Conservation (phyloP, 1,140 invertebrate species). For the Zaprionus ghesquierei region DNA sequence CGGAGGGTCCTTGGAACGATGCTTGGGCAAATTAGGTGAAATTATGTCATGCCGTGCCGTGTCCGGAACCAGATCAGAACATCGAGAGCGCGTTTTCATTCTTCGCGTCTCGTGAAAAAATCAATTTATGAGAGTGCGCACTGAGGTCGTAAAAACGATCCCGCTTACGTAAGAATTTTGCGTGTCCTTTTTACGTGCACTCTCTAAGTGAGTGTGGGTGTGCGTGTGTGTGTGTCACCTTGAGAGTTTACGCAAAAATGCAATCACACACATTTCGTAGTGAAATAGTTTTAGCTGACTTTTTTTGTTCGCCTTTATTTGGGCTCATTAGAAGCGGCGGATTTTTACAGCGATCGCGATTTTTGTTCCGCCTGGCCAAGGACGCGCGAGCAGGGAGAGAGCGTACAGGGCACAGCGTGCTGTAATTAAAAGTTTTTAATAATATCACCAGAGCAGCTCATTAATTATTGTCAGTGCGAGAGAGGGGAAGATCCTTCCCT, state of each 20-base stretch:
- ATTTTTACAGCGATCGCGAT: constrained; percentile 16
- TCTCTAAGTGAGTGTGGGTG: neutral
- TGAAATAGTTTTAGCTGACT: constrained; percentile 48
- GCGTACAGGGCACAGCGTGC: neutral
- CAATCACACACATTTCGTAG: constrained; percentile 21
- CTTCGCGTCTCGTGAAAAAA: constrained; percentile 48
- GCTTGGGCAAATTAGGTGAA: constrained; percentile 74
- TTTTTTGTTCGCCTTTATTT: constrained; percentile 55
- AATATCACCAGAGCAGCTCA: constrained; percentile 59
- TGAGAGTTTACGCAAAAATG: constrained; percentile 75
- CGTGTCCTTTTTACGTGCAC: constrained; percentile 31
- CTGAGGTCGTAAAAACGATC: constrained; percentile 56
- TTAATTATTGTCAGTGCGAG: constrained; percentile 58
- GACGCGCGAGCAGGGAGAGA: constrained; percentile 28
- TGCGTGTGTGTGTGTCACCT: constrained; percentile 33
- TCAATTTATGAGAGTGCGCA: constrained; percentile 57
- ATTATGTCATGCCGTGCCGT: constrained; percentile 72
- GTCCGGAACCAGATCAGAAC: constrained; percentile 76
- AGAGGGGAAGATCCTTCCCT: neutral
- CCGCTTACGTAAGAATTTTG: constrained; percentile 74
- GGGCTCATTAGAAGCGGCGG: constrained; percentile 58
- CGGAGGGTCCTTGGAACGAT: constrained; percentile 55
- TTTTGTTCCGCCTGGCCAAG: constrained; percentile 43
- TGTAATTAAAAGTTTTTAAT: constrained; percentile 78
- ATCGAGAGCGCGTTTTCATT: constrained; percentile 76